phyloP scores from a whole-genome alignment of 1,140 invertebrate genomes.

The Maconellicoccus hirsutus region DNA sequence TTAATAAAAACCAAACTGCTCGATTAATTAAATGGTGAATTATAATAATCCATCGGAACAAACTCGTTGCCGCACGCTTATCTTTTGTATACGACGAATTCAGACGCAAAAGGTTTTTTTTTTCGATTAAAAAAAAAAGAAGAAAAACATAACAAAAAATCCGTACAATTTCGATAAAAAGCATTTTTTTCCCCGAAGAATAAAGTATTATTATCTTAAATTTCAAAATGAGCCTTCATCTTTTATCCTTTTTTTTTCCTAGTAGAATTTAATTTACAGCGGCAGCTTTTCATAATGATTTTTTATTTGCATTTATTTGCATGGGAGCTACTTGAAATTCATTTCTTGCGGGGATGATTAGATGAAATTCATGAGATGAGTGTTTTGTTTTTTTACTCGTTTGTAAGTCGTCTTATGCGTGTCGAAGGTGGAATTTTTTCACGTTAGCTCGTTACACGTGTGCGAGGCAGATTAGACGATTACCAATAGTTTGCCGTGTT shows the following conservation, averaged over 20 bases:
- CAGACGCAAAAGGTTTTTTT: neutral
- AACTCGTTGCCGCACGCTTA: neutral
- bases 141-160: too few species aligned
- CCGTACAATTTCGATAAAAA: neutral
- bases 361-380: neutral
- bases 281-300: slow-evolving; percentile 8
- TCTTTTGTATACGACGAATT: neutral
- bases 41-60: neutral
- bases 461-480: too few species aligned
- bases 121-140: neutral
- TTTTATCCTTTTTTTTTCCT: neutral
- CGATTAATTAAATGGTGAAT: neutral
- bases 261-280: neutral
- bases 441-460: too few species aligned
- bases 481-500: too few species aligned
- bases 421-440: too few species aligned
- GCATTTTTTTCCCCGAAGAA: neutral
- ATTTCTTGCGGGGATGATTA: neutral
- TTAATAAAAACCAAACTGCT: neutral
- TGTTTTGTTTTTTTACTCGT: neutral
- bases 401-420: too few species aligned
- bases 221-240: neutral
- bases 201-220: neutral
- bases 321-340: neutral
- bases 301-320: slow-evolving; percentile 9